phyloP scores from a whole-genome alignment of 2,113 vertebrate genomes.

The Pachyramphus minor region DNA sequence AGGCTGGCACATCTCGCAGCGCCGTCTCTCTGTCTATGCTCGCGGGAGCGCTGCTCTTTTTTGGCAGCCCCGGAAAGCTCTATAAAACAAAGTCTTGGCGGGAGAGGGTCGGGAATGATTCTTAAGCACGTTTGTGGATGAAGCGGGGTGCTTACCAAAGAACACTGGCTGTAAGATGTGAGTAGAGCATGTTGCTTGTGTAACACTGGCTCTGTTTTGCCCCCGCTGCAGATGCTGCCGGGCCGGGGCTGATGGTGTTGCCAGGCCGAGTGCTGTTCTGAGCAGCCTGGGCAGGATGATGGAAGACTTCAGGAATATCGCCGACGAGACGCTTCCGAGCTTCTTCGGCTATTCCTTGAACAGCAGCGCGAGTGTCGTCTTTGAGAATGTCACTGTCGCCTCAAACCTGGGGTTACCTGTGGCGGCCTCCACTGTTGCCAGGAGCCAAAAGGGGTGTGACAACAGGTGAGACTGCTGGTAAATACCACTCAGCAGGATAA shows the following conservation, averaged over 20 bases:
- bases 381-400: slow-evolving; percentile 84
- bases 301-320: slow-evolving; percentile 82
- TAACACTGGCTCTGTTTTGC: neutral
- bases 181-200: accelerated
- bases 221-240: slow-evolving; percentile 19
- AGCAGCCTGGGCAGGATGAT: slow-evolving; percentile 59
- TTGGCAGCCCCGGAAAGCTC: neutral
- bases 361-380: slow-evolving; percentile 67
- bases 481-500: neutral
- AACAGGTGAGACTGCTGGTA: slow-evolving; percentile 77
- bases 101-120: too few relatives aligned
- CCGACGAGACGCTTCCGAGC: slow-evolving; percentile 89
- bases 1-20: neutral
- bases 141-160: neutral
- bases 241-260: neutral
- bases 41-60: neutral
- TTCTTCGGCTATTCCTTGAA: slow-evolving; percentile 79
- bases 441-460: slow-evolving; percentile 70
- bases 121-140: accelerated
- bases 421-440: slow-evolving; percentile 91
- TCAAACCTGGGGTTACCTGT: slow-evolving; percentile 89
- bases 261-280: neutral
- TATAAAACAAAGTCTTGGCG: neutral
- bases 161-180: accelerated
- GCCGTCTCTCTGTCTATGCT: accelerated